Conservation (phyloP, 2,113 vertebrate genomes). For the Hydropotes inermis region DNA sequence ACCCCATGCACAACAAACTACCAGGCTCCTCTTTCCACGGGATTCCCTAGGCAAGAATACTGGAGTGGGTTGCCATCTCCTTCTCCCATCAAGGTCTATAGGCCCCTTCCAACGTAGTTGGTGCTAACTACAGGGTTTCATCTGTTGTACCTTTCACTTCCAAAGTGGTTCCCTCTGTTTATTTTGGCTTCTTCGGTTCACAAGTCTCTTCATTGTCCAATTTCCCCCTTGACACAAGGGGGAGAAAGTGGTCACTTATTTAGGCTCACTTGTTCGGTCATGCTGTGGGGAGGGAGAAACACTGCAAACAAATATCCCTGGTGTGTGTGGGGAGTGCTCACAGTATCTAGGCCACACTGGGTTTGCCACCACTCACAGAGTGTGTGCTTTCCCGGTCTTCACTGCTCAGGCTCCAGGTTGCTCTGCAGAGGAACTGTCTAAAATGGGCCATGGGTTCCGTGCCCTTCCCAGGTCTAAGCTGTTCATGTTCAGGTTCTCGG, state of each 20-base stretch:
- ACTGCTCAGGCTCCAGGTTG: background rate
- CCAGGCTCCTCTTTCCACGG: background rate
- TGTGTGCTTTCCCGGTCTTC: background rate
- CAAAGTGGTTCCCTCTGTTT: background rate
- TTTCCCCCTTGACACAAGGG: background rate
- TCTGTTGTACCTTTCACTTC: background rate
- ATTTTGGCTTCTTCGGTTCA: background rate
- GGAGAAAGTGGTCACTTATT: background rate
- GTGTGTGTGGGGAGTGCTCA: rapidly evolving
- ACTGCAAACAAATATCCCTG: background rate
- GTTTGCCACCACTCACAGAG: background rate
- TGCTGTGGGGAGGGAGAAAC: background rate
- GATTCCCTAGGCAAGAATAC: background rate
- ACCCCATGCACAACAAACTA: background rate
- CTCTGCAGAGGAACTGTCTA: background rate
- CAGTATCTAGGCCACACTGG: background rate
- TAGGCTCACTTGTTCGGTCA: background rate
- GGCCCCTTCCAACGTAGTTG: background rate
- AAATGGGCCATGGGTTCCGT: background rate
- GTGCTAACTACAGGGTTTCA: background rate
- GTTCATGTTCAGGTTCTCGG: rapidly evolving
- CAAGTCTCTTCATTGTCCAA: background rate
- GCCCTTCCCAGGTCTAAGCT: background rate
- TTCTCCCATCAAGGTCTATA: background rate
- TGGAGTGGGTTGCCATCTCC: background rate